Evolutionary conservation across 2,888 invertebrate species (phyloP).

Genomic region (Hemistola chrysoprasaria): DNA sequence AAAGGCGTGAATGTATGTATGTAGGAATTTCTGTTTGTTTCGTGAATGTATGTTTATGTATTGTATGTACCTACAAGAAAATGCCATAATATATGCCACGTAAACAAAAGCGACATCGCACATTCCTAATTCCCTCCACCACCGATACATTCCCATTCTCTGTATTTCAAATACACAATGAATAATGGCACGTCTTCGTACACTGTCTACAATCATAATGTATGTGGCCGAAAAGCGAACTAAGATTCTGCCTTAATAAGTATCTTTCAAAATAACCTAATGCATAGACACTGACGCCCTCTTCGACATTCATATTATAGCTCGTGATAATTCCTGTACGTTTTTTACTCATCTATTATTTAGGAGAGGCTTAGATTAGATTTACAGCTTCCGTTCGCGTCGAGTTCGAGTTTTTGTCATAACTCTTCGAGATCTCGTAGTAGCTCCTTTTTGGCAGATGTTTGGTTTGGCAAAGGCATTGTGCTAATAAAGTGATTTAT

Average conservation of each 20-base stretch:
- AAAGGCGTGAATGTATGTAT: no score
- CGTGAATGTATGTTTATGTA: no score
- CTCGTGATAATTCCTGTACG: conserved; percentile 70
- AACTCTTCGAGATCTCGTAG: conserved; percentile 34
- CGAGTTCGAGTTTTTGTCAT: conserved; percentile 38
- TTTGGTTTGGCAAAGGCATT: no score
- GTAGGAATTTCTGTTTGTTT: no score
- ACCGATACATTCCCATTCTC: conserved; percentile 47
- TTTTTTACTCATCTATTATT: conserved; percentile 67
- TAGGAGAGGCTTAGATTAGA: conserved; percentile 62
- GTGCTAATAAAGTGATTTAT: no score
- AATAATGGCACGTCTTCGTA: conserved; percentile 63
- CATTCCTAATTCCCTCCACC: conserved; percentile 20
- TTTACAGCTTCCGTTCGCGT: conserved; percentile 58
- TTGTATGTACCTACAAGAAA: background rate
- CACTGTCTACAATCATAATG: no score
- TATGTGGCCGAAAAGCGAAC: no score
- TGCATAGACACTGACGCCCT: no score
- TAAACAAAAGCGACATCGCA: conserved; percentile 19
- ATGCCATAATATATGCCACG: background rate
- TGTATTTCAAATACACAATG: conserved; percentile 56
- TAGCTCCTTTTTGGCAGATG: conserved; percentile 20
- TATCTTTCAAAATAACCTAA: no score
- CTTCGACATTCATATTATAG: no score
- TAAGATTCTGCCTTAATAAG: no score